Base-by-base conservation (phyloP, 2,797 vertebrate species). In the Peromyscus aztecus region DNA sequence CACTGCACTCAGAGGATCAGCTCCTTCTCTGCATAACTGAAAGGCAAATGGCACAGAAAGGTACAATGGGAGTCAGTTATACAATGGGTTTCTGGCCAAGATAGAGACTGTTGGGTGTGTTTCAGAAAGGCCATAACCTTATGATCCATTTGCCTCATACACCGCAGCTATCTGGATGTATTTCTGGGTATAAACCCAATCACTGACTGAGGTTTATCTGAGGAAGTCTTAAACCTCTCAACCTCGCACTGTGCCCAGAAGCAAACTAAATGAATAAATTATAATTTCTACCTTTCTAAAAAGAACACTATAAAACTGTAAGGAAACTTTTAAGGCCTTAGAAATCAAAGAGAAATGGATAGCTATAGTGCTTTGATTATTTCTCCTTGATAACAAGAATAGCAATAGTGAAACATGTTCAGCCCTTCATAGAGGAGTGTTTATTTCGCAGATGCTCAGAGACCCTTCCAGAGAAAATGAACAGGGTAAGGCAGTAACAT, bases 1-100 rank as follows among this genome's bases (percentile, higher is more conserved):
- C 97, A 98, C 94, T 93, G 98, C 34, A 98, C 94, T 98, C 99
- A 61, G 98, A 97, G 97, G 91, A 98, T 99, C 99, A 99, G 99
- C 98, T 95, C 43, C 77, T 88, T 94, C 55, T 95, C 77, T 86
- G 93, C 76, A 96, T 90, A 97, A 96, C 88, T 84, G 55, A 94
- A 92, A 90, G 11, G 49, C 63, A 83, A 65, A 16, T 65, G 17
- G 14, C 27, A 71, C 43, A 95, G 77, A 78, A 67, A 92, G 40
- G 73, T 43, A 3, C 10, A 40, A 23, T 24, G 10, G 0, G 14
- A 37, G 12, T 69, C 8, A 29, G 16, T 73, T 86, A 78, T 0
- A 0, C 31, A 17, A 76, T 17, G 3, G 29, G 27, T 8, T 61
- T n/a, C 34, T 55, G 10, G 0, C 10, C 31, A 75, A 78, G 31